Evolutionary conservation across 64 coral and sea anemone species (phyloP), one percentile per base, ranked within the genome.

Genomic region (Pocillopora damicornis): DNA sequence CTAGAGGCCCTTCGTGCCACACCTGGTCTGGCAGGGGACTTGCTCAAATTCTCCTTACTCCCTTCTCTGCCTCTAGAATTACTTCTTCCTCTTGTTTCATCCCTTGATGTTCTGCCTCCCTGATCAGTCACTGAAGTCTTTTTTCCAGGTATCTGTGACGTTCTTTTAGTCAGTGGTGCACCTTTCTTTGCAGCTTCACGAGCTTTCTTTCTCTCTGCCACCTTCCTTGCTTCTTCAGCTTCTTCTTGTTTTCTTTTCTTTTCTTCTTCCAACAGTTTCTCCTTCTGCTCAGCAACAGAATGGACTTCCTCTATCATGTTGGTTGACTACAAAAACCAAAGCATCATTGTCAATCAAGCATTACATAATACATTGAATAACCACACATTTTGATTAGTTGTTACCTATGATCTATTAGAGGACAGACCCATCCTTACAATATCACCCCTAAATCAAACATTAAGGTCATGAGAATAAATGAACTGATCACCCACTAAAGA

Each of bases 271-370:
- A 95, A 79, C n/a, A 99, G 60, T 68, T 91, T 76, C 20, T 92
- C 93, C 90, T 95, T 95, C 15, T 94, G 91, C 64, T 99, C 97
- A 20, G 93, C 97, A 62, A 95, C 93, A 76, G 97, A 90, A 69
- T 95, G 90, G 1, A 95, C 97, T 91, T 99, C 97, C 35, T 99
- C 97, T 86, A 99, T 99, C 97, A 99, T 99, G 84, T 99, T 99
- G 25, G 97, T 95, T 7, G 97, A 90, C 97, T 99, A 18, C 66
- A 23, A 64, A 6, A 5, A 69, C 35, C 37, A 86, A 17, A 71
- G 60, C 15, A 71, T 71, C 25, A 20, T 71, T n/a, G 11, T 11
- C 30, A 6, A 57, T 22, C 17, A 77, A 51, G 42, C 42, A 51
- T 4, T 51, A 51, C 7, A 4, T 51, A 51, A 51, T 51, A 51